Percentiles rank a stretch among this genome's conserved stretches.
These are phyloP conservation scores for Meiosimyza platycephala DNA, from an alignment of 2,888 invertebrate species.

Conservation along the genomic window DNA sequence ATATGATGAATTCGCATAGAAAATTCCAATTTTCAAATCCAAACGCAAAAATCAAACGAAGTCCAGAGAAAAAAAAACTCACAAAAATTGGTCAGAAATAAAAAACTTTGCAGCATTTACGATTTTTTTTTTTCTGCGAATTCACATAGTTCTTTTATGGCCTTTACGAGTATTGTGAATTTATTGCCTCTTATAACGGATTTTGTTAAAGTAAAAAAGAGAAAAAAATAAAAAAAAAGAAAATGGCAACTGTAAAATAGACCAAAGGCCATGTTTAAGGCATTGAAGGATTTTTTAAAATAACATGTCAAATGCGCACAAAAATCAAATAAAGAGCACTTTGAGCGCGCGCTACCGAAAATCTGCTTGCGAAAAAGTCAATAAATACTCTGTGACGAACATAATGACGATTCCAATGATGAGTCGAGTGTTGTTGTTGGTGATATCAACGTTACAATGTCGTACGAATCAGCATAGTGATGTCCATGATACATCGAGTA, in stretches of 20 bases:
- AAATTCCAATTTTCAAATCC: constrained; percentile 22
- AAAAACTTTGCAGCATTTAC: neutral
- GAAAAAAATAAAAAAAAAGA: constrained; percentile 13
- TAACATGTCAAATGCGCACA: constrained; percentile 35
- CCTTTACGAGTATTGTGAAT: constrained; percentile 17
- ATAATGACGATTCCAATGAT: too few species aligned
- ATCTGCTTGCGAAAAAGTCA: constrained; percentile 29
- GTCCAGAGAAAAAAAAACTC: neutral
- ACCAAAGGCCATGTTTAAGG: neutral
- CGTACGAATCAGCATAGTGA: too few species aligned
- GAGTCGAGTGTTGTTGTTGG: too few species aligned
- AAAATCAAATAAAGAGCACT: constrained; percentile 26
- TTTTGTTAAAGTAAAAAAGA: neutral
- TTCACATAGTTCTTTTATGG: neutral
- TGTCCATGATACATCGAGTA: too few species aligned
- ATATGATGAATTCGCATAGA: constrained; percentile 22
- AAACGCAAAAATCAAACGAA: constrained; percentile 14
- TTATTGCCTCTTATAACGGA: constrained; percentile 29
- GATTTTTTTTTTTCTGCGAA: neutral
- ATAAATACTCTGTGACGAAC: constrained; percentile 20
- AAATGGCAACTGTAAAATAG: neutral
- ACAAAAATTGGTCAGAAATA: constrained; percentile 8
- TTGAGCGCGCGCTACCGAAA: constrained; percentile 1
- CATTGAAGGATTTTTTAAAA: constrained; percentile 29
- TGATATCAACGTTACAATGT: too few species aligned